Conservation (phyloP, 2,113 vertebrate genomes). For the Hystrix cristata region DNA sequence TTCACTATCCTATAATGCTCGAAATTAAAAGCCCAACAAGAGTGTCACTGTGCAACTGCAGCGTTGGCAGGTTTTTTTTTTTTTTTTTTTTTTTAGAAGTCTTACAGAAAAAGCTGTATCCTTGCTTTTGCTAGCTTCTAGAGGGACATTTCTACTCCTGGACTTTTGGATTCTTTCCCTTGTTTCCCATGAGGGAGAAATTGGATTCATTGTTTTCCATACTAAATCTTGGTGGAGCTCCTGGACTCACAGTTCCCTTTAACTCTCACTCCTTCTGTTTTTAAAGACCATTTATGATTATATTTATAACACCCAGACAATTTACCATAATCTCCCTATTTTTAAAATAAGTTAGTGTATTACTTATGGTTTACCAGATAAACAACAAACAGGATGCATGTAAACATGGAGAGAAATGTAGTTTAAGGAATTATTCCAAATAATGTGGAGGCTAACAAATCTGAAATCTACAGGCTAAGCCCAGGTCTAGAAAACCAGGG, state of each 20-base stretch:
- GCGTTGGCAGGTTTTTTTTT: accelerated
- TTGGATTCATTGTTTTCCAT: accelerated
- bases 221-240: accelerated
- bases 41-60: neutral
- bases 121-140: neutral
- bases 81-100: neutral
- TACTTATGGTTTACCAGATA: neutral
- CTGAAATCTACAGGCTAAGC: accelerated
- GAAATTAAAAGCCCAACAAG: neutral
- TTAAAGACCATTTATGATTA: neutral
- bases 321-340: neutral
- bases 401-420: neutral
- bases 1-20: neutral
- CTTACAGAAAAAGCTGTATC: neutral
- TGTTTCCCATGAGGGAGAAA: neutral
- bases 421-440: neutral
- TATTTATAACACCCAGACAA: accelerated
- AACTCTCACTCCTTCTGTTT: neutral
- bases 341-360: neutral
- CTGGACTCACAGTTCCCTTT: accelerated
- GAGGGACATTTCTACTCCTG: neutral
- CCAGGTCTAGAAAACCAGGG: neutral
- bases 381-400: neutral
- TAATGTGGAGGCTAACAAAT: accelerated
- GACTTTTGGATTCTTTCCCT: neutral